phyloP scores from a whole-genome alignment of 1,140 invertebrate species.

The Drosophila eugracilis region DNA sequence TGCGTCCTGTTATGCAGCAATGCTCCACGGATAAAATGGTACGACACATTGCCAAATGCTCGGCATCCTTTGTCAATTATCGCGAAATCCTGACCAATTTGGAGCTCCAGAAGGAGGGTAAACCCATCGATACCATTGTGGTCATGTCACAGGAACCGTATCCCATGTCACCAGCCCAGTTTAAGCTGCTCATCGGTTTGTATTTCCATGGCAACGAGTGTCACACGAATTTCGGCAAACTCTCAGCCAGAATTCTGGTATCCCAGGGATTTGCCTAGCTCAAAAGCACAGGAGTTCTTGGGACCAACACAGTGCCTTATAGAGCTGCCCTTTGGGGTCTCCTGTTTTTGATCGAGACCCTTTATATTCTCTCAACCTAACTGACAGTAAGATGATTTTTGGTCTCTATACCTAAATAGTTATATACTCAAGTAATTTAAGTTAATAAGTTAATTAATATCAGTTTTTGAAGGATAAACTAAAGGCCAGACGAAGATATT shows the following conservation, averaged over 20 bases:
- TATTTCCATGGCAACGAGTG: slow-evolving; percentile 51
- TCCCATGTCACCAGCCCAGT: slow-evolving; percentile 57
- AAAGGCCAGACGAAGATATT: neutral
- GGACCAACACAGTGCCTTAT: slow-evolving; percentile 1
- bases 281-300: neutral
- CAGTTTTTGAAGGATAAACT: neutral
- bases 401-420: neutral
- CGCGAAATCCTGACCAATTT: slow-evolving; percentile 38
- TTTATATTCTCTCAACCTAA: no score
- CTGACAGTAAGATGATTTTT: neutral
- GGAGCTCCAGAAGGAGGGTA: slow-evolving; percentile 2
- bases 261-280: slow-evolving; percentile 30
- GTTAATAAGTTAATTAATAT: neutral
- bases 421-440: neutral
- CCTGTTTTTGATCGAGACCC: slow-evolving; percentile 24
- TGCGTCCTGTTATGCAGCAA: slow-evolving; percentile 58
- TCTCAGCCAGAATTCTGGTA: slow-evolving; percentile 20
- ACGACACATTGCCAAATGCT: slow-evolving; percentile 60
- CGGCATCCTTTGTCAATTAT: slow-evolving; percentile 64
- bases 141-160: slow-evolving; percentile 62
- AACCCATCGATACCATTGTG: slow-evolving; percentile 48
- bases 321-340: neutral
- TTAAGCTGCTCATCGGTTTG: slow-evolving; percentile 63
- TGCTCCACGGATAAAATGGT: slow-evolving; percentile 48
- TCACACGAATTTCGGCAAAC: slow-evolving; percentile 42